A percentile compares a stretch with the other conserved stretches of the same genome.
Conservation (phyloP, 2,797 vertebrate species). For the Emydoidea blandingii region DNA sequence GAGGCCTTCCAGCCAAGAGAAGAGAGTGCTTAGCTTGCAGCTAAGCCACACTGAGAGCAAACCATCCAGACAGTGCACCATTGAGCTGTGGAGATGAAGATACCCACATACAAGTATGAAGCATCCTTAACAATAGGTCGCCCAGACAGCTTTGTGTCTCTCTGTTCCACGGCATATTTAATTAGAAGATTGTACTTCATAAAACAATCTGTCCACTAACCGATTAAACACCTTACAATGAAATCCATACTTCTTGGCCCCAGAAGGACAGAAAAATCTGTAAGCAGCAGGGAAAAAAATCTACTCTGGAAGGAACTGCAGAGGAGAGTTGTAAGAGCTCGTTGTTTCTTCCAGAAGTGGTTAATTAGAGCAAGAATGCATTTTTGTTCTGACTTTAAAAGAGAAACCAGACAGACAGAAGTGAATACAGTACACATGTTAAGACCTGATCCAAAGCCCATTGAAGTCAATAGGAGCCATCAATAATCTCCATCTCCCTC, state of each 20-base stretch:
- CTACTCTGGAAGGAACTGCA: neutral
- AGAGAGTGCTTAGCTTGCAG: neutral
- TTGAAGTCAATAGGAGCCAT: neutral
- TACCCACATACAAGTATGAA: neutral
- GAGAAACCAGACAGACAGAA: neutral
- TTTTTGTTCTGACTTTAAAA: neutral
- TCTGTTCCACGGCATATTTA: neutral
- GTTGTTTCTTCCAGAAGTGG: neutral
- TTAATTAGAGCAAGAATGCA: neutral
- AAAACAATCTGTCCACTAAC: neutral
- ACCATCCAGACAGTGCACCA: neutral
- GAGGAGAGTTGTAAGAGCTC: neutral
- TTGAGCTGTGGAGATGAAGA: neutral
- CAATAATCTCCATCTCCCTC: slow-evolving; percentile 48
- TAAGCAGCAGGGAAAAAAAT: neutral
- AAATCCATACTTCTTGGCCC: neutral
- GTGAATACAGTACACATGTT: neutral
- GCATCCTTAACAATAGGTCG: neutral
- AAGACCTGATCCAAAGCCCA: neutral
- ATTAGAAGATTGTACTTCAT: neutral
- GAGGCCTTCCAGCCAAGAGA: neutral
- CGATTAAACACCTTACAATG: neutral
- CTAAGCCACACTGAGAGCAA: neutral
- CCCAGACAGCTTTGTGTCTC: neutral
- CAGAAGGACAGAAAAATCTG: neutral